Evolutionary conservation across 2,797 vertebrate genomes (phyloP).

Genomic region (Dallia pectoralis): DNA sequence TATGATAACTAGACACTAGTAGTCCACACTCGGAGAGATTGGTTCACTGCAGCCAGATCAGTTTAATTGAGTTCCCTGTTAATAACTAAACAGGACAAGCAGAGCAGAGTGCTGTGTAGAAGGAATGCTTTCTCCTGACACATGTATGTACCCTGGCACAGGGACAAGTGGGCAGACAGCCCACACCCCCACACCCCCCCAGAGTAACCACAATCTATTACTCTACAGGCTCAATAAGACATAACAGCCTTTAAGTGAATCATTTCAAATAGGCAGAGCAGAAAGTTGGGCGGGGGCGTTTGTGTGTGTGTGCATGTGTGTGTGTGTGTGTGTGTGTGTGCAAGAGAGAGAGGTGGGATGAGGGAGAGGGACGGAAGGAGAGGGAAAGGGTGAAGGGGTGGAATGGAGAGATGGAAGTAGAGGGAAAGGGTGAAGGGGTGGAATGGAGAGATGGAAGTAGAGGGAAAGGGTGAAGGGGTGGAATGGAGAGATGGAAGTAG

Average conservation of each 20-base stretch:
- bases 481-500: background rate
- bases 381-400: background rate
- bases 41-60: background rate
- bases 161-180: conserved; percentile 52
- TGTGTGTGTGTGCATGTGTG: background rate
- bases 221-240: conserved; percentile 61
- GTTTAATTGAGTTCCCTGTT: conserved; percentile 35
- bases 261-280: conserved; percentile 55
- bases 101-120: conserved; percentile 31
- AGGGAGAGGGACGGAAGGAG: background rate
- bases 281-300: background rate
- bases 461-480: background rate
- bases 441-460: background rate
- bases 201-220: conserved; percentile 50
- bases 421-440: background rate
- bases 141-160: conserved; percentile 63
- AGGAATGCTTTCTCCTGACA: conserved; percentile 61
- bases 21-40: background rate
- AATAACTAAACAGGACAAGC: conserved; percentile 39
- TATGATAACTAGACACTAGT: background rate
- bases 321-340: conserved; percentile 1
- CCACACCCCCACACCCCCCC: conserved; percentile 71
- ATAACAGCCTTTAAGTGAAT: conserved; percentile 56
- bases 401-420: background rate
- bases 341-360: background rate